Evolutionary conservation across 2,888 invertebrate species (phyloP), one percentile per base, ranked within the genome.

Genomic region (Euproctis similis): DNA sequence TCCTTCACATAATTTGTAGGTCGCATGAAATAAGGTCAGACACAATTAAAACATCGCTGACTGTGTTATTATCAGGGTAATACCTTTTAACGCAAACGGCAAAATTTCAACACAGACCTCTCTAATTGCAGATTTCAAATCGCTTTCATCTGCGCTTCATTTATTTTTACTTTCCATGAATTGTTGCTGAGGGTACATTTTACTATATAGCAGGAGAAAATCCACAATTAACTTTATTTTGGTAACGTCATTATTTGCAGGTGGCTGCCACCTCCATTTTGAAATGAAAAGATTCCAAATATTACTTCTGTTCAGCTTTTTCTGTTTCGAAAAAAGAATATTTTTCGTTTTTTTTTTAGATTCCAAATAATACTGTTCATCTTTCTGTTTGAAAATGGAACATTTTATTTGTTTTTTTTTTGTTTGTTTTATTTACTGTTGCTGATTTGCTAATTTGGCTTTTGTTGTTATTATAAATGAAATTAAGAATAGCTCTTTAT

Each of bases 21-120:
- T 51, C 48, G 44, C 46, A 41, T 39, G 39, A 42, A 46, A 43
- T 32, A 46, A 36, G 45, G 35, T 30, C n/a, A n/a, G n/a, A 35
- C 33, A 50, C 49, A 53, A 55, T 58, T 57, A 53, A 55, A 59
- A 60, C 36, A 43, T 39, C 50, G 55, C 58, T 40, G 51, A 50
- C 42, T 45, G 29, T 36, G 46, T n/a, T 39, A 42, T 58, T 53
- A 56, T 52, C 50, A 40, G 35, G 18, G 40, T 50, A 59, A 58
- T 55, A 46, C 45, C 37, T 41, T 57, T 51, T 44, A 26, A 40
- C 41, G 38, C 35, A 41, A 44, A 23, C 44, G 37, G 47, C 42
- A 18, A 39, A 53, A 43, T 52, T 53, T 43, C 47, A 47, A 52
- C 33, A 25, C 29, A 36, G 34, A 28, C 33, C 27, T 36, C n/a